These are phyloP conservation scores for Apotomis betuletana DNA, from an alignment of 2,888 invertebrate species.

Conservation along the genomic window DNA sequence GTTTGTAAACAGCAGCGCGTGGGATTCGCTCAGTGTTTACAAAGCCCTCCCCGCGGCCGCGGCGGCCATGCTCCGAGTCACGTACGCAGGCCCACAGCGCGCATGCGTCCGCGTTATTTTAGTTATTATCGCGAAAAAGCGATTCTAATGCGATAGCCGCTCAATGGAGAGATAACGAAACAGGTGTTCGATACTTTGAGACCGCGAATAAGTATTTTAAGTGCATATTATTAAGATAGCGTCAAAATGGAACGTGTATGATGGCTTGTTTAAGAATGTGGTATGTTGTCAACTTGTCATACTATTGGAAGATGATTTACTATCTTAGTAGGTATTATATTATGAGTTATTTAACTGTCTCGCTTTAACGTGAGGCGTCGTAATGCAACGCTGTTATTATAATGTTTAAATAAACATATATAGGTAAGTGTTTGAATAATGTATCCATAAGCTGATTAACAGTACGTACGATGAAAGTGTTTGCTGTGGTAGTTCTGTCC, in stretches of 20 bases:
- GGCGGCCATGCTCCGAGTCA: slow-evolving; percentile 75
- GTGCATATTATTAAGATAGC: not conserved
- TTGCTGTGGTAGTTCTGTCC: too few relatives aligned
- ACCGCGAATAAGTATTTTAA: slow-evolving; percentile 6
- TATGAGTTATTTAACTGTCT: not conserved
- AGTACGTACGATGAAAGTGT: too few relatives aligned
- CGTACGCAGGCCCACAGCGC: slow-evolving; percentile 71
- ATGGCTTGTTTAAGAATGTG: not conserved
- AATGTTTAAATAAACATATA: not conserved
- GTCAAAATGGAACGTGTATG: not conserved
- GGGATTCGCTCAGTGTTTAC: slow-evolving; percentile 68
- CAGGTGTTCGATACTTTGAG: not conserved
- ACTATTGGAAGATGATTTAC: too few relatives aligned
- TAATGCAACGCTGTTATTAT: not conserved
- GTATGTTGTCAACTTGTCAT: too few relatives aligned
- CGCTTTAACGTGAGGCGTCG: not conserved
- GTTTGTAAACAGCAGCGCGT: slow-evolving; percentile 68
- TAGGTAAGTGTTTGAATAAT: too few relatives aligned
- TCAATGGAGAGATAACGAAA: slow-evolving; percentile 22
- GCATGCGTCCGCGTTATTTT: slow-evolving; percentile 74
- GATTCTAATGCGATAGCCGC: slow-evolving; percentile 34
- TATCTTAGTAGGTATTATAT: too few relatives aligned
- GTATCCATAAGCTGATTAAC: too few relatives aligned
- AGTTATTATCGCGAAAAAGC: slow-evolving; percentile 63
- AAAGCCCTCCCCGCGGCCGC: slow-evolving; percentile 48